Evolutionary conservation across 1,140 invertebrate genomes (phyloP).

Genomic region (Cyrtorhinus lividipennis): DNA sequence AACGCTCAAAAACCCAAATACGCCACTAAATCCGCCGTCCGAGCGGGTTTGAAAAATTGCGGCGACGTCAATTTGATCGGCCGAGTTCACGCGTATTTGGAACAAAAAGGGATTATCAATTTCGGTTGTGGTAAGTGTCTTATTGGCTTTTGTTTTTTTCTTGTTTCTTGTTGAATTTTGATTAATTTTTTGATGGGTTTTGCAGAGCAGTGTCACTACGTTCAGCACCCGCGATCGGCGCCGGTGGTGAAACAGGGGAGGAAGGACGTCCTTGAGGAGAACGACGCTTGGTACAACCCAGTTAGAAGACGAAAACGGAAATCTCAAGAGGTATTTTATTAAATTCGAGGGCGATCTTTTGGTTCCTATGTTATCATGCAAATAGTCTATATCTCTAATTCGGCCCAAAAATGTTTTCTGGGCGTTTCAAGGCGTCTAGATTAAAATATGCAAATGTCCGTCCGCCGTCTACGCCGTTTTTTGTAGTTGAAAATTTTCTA

Average conservation of each 20-base stretch:
- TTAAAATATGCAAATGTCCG: too few species aligned
- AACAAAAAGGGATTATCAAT: constrained; percentile 48
- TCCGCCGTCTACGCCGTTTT: too few species aligned
- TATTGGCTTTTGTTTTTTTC: too few species aligned
- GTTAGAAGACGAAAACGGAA: background rate
- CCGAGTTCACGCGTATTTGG: constrained; percentile 43
- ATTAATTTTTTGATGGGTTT: background rate
- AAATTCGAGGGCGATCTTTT: too few species aligned
- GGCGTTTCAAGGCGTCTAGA: too few species aligned
- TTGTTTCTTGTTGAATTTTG: too few species aligned
- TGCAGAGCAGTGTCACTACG: background rate
- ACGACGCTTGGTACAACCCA: background rate
- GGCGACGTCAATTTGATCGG: constrained; percentile 49
- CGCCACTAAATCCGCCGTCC: constrained; percentile 41
- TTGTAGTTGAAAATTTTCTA: too few species aligned
- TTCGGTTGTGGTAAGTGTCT: constrained; percentile 44
- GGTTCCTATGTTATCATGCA: too few species aligned
- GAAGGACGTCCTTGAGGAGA: background rate
- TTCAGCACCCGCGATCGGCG: background rate
- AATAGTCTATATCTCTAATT: too few species aligned
- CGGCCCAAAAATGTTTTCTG: too few species aligned
- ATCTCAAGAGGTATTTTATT: background rate
- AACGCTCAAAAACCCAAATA: constrained; percentile 38
- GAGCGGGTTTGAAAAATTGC: constrained; percentile 43
- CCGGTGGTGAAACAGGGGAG: background rate